Evolutionary conservation across 2,113 vertebrate genomes (phyloP).

Genomic region (Aphyosemion australe): DNA sequence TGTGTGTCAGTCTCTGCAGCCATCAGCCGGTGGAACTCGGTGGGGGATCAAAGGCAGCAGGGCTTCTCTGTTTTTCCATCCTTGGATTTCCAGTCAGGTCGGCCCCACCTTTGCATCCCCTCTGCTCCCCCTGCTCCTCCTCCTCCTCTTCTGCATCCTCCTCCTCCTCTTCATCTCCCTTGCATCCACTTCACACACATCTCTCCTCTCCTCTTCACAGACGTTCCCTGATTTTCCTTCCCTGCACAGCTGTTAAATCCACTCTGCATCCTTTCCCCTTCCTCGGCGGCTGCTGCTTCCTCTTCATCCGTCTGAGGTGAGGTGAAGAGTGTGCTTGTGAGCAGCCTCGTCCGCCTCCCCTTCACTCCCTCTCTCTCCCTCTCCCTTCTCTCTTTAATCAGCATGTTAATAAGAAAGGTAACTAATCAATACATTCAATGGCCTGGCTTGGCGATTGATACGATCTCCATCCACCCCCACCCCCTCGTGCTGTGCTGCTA

Average conservation of each 20-base stretch:
- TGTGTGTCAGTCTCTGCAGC: constrained; percentile 63
- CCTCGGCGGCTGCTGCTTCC: constrained; percentile 29
- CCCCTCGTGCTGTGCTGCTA: constrained; percentile 62
- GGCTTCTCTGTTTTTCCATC: constrained; percentile 52
- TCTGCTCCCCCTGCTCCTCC: constrained; percentile 20
- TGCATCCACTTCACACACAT: constrained; percentile 41
- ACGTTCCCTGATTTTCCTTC: constrained; percentile 56
- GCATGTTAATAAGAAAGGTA: constrained; percentile 89
- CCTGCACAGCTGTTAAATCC: constrained; percentile 59
- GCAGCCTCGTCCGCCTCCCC: constrained; percentile 53
- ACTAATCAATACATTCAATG: constrained; percentile 88
- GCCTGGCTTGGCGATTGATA: constrained; percentile 83
- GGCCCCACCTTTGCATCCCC: constrained; percentile 35
- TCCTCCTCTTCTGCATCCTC: constrained; percentile 29
- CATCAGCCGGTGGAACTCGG: constrained; percentile 52
- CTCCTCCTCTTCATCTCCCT: constrained; percentile 36
- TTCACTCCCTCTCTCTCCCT: constrained; percentile 65
- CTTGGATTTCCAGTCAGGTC: constrained; percentile 60
- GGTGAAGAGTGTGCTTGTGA: constrained; percentile 53
- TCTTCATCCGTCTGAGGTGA: constrained; percentile 47
- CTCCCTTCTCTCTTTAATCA: constrained; percentile 82
- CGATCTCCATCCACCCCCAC: constrained; percentile 77
- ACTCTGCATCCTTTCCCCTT: constrained; percentile 51
- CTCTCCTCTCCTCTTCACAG: constrained; percentile 57
- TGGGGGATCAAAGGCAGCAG: constrained; percentile 68